phyloP scores from a whole-genome alignment of 2,113 vertebrate genomes.

The Chaetodon trifascialis region DNA sequence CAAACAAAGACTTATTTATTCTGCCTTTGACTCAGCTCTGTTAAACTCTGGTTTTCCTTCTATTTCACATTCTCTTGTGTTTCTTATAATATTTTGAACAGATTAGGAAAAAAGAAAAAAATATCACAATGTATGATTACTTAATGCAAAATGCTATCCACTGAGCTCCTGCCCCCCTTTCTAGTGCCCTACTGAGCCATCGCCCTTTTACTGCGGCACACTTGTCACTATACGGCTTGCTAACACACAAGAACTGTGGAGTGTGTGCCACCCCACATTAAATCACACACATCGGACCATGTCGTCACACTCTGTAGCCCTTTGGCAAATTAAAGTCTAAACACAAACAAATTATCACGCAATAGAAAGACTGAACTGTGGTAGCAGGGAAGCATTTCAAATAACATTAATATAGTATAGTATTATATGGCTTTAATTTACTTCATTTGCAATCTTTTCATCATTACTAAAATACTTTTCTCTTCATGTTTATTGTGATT shows the following conservation, averaged over 20 bases:
- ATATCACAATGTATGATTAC: neutral
- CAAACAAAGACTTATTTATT: neutral
- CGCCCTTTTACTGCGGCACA: constrained; percentile 47
- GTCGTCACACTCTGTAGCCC: constrained; percentile 43
- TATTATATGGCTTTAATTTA: too few relatives aligned
- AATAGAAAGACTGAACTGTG: constrained; percentile 14
- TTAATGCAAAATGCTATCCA: constrained; percentile 36
- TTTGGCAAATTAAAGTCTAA: constrained; percentile 28
- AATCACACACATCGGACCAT: constrained; percentile 47
- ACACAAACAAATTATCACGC: constrained; percentile 27
- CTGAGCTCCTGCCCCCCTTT: constrained; percentile 42
- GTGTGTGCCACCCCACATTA: constrained; percentile 60
- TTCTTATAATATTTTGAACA: neutral
- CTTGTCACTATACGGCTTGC: constrained; percentile 63
- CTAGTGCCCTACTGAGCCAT: constrained; percentile 46
- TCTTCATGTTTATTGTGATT: neutral
- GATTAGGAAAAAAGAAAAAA: neutral
- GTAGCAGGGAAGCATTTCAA: neutral
- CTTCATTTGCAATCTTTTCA: too few relatives aligned
- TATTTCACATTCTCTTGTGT: neutral
- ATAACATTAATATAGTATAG: too few relatives aligned
- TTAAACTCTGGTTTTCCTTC: neutral
- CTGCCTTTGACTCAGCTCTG: neutral
- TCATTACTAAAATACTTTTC: neutral
- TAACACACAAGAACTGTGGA: constrained; percentile 41